These are phyloP conservation scores for Tokudaia muenninki DNA, from an alignment of 2,797 vertebrate species.

Conservation along the genomic window DNA sequence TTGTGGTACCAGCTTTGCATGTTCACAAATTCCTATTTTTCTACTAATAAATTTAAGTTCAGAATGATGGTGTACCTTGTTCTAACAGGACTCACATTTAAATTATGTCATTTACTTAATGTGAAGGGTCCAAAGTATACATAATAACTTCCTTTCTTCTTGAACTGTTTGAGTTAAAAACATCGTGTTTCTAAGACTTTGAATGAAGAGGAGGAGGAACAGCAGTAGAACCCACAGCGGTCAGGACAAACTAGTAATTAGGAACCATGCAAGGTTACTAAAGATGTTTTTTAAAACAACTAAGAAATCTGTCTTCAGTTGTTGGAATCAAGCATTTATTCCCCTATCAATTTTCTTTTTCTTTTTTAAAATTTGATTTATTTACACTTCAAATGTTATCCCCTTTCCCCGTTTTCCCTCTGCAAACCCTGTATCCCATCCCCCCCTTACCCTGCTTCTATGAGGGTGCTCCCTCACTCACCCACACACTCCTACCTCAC, in stretches of 20 bases:
- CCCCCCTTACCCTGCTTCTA: no score
- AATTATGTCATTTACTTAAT: background rate
- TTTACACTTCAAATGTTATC: no score
- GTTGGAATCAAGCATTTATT: constrained; percentile 28
- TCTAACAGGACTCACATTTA: background rate
- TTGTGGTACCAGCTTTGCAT: background rate
- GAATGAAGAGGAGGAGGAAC: background rate
- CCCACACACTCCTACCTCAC: no score
- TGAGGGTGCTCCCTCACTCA: no score
- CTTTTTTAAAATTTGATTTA: no score
- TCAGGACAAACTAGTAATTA: background rate
- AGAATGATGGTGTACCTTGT: background rate
- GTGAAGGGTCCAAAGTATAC: background rate
- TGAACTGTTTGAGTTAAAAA: constrained; percentile 13
- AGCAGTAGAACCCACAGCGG: background rate
- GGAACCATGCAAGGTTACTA: constrained; percentile 26
- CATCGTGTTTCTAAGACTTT: constrained; percentile 18
- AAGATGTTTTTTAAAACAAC: constrained; percentile 45
- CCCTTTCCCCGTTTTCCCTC: no score
- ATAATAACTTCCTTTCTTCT: background rate
- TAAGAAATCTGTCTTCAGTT: constrained; percentile 27
- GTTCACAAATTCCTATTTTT: background rate
- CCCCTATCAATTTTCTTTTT: background rate
- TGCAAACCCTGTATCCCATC: no score
- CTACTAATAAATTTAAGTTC: constrained; percentile 10